Conservation (phyloP, 1,140 invertebrate species). For the Lepidurus arcticus region DNA sequence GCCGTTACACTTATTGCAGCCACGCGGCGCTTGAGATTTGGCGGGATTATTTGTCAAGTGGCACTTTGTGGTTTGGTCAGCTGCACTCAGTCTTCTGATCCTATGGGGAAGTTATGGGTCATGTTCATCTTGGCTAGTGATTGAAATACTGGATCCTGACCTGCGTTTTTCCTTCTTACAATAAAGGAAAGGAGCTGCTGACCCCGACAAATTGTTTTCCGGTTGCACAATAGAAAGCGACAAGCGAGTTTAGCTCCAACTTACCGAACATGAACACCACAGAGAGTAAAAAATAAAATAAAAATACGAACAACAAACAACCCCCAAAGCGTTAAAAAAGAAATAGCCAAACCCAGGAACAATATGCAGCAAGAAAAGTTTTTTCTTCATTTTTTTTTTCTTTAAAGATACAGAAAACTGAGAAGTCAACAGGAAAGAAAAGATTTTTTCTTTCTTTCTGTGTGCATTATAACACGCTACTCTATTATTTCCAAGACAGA, state of each 20-base stretch:
- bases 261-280: background rate
- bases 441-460: background rate
- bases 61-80: too few species aligned
- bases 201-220: background rate
- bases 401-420: background rate
- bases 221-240: background rate
- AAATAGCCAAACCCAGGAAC: background rate
- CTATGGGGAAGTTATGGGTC: too few species aligned
- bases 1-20: too few species aligned
- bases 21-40: too few species aligned
- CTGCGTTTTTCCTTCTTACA: background rate
- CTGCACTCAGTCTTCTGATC: too few species aligned
- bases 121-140: too few species aligned
- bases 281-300: background rate
- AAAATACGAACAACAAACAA: background rate
- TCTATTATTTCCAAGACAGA: background rate
- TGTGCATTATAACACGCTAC: background rate
- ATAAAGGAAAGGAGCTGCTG: conserved; percentile 1
- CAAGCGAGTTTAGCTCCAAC: background rate
- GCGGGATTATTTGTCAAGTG: too few species aligned
- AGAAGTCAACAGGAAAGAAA: background rate
- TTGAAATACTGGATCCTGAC: background rate
- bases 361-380: background rate
- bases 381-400: background rate
- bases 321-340: too few species aligned